Conservation (phyloP, 2,113 vertebrate genomes). For the Oophaga pumilio region DNA sequence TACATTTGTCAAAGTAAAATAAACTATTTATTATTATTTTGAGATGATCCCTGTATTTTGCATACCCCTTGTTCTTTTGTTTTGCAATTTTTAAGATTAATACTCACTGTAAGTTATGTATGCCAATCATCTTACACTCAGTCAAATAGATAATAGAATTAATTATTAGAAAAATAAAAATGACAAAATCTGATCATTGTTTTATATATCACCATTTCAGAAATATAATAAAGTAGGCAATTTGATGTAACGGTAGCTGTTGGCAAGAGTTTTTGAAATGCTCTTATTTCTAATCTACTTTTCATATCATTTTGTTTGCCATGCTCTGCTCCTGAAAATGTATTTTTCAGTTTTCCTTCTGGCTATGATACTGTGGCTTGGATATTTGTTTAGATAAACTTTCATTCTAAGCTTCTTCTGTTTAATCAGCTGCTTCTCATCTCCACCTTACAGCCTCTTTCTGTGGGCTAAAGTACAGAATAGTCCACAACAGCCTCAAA, state of each 20-base stretch:
- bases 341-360: slow-evolving; percentile 61
- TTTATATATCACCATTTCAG: slow-evolving; percentile 38
- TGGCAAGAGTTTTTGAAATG: slow-evolving; percentile 62
- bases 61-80: too few relatives aligned
- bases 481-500: background rate
- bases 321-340: slow-evolving; percentile 55
- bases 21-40: too few relatives aligned
- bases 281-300: slow-evolving; percentile 61
- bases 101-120: background rate
- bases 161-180: slow-evolving; percentile 33
- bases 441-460: background rate
- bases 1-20: too few relatives aligned
- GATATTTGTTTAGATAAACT: slow-evolving; percentile 60
- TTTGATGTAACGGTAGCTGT: slow-evolving; percentile 56
- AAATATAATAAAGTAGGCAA: slow-evolving; percentile 55
- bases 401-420: slow-evolving; percentile 55
- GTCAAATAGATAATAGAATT: slow-evolving; percentile 25
- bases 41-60: too few relatives aligned
- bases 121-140: background rate
- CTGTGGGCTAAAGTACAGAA: background rate
- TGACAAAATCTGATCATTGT: slow-evolving; percentile 38
- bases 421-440: slow-evolving; percentile 58
- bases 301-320: slow-evolving; percentile 56
- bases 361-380: slow-evolving; percentile 46
- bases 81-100: too few relatives aligned